A percentile compares a stretch with the other conserved stretches of the same genome.
Evolutionary conservation across 2,888 invertebrate species (phyloP).

Genomic region (Apodemia zela): DNA sequence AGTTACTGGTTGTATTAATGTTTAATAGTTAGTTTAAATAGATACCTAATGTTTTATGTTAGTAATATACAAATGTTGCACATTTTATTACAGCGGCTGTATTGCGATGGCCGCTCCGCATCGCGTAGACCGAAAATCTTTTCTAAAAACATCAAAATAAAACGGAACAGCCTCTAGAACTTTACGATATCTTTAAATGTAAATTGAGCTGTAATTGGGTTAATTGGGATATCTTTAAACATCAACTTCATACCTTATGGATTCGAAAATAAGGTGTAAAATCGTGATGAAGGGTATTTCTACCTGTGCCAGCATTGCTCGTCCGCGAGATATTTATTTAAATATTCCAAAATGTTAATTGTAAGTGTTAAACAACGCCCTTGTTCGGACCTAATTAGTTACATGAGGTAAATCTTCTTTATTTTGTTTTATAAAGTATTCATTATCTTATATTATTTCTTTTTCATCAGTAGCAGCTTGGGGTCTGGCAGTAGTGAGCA

Average conservation of each 20-base stretch:
- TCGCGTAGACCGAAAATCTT: neutral
- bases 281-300: neutral
- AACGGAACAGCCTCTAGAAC: conserved; percentile 7
- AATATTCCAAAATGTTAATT: conserved; percentile 30
- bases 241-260: conserved; percentile 1
- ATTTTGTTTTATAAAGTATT: neutral
- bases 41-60: no score
- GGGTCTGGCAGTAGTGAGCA: no score
- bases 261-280: neutral
- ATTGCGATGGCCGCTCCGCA: neutral
- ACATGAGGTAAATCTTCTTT: neutral
- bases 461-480: no score
- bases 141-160: conserved; percentile 9
- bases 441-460: no score
- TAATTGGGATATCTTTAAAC: conserved; percentile 15
- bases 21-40: neutral
- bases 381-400: conserved; percentile 16
- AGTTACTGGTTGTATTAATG: no score
- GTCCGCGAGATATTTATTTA: conserved; percentile 20
- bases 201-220: conserved; percentile 19
- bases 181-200: conserved; percentile 21
- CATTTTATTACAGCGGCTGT: neutral
- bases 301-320: conserved; percentile 18
- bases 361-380: conserved; percentile 32
- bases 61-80: neutral